Percentiles rank a stretch among this genome's conserved stretches.
Conservation (phyloP, 2,113 vertebrate species). For the Psettodes erumei region DNA sequence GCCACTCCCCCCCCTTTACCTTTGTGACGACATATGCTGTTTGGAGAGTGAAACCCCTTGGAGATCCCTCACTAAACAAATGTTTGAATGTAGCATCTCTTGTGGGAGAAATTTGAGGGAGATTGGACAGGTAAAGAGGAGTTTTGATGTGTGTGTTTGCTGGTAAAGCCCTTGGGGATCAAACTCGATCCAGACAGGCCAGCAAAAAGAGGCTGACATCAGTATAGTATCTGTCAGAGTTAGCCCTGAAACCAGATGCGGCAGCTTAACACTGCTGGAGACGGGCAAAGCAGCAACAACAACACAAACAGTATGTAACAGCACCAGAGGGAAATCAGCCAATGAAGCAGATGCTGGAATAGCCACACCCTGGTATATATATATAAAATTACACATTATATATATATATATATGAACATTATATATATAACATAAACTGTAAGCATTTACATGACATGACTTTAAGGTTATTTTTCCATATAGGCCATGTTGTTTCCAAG, state of each 20-base stretch:
- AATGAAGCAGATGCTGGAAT: constrained; percentile 19
- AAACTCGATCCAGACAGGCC: constrained; percentile 45
- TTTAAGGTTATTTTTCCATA: neutral
- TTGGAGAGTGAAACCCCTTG: constrained; percentile 16
- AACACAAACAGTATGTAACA: constrained; percentile 33
- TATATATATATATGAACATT: too few relatives aligned
- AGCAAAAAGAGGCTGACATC: constrained; percentile 64
- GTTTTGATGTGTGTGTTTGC: constrained; percentile 49
- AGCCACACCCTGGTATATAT: neutral
- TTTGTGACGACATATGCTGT: constrained; percentile 26
- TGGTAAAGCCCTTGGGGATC: constrained; percentile 54
- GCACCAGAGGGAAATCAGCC: constrained; percentile 26
- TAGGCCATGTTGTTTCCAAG: constrained; percentile 37
- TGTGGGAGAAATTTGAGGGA: constrained; percentile 38
- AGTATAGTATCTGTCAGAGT: constrained; percentile 46
- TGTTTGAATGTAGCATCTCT: constrained; percentile 30
- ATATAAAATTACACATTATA: too few relatives aligned
- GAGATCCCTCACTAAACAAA: constrained; percentile 30
- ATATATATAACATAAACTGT: too few relatives aligned
- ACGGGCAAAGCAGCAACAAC: constrained; percentile 44
- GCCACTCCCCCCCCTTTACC: constrained; percentile 30
- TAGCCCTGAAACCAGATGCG: constrained; percentile 47
- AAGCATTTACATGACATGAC: neutral
- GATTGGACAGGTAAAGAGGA: constrained; percentile 51
- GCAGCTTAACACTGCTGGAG: constrained; percentile 53